A percentile compares a stretch with the other conserved stretches of the same genome.
Conservation (phyloP, 2,797 vertebrate species). For the Scolopax rusticola region DNA sequence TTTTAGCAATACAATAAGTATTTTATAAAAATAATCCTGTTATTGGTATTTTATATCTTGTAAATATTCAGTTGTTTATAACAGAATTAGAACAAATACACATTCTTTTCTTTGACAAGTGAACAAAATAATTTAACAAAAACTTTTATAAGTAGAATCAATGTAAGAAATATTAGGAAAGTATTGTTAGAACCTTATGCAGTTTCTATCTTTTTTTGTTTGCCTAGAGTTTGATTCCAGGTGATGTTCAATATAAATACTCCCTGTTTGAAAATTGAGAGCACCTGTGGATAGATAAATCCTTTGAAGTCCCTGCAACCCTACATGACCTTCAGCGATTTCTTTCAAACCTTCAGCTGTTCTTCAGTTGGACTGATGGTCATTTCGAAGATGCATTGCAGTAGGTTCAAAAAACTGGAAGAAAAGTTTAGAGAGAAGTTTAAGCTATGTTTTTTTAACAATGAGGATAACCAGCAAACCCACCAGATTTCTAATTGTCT, state of each 20-base stretch:
- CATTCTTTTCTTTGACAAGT: neutral
- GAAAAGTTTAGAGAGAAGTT: neutral
- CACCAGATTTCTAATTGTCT: neutral
- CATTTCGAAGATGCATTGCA: constrained; percentile 67
- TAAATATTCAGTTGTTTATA: neutral
- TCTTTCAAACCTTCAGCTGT: neutral
- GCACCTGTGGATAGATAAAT: neutral
- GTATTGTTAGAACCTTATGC: neutral
- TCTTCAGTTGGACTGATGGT: constrained; percentile 53
- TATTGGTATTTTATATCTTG: neutral
- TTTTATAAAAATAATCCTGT: neutral
- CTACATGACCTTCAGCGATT: neutral
- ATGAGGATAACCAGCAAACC: neutral
- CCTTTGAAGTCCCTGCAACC: neutral
- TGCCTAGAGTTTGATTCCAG: neutral
- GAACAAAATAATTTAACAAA: neutral
- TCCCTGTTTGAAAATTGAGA: neutral
- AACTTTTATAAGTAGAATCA: neutral
- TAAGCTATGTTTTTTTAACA: neutral
- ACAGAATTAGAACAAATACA: neutral
- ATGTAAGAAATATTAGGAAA: neutral
- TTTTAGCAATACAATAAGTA: neutral
- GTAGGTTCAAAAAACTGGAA: constrained; percentile 74
- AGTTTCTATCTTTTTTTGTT: neutral
- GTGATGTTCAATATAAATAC: neutral